Evolutionary conservation across 2,888 invertebrate species (phyloP).

Genomic region (Harmothoe impar): DNA sequence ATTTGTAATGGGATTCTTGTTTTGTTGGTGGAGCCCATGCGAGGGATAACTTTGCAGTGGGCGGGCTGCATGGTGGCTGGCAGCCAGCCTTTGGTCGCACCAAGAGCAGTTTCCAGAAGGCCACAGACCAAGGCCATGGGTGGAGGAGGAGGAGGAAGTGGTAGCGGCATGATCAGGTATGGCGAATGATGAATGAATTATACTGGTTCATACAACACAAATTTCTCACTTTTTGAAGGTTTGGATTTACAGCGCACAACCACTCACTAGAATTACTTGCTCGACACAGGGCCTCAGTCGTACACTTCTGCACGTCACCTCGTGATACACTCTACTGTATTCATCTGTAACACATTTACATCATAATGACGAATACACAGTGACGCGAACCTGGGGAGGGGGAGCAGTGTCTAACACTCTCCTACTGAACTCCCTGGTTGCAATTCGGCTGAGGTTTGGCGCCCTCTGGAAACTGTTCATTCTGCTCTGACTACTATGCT

Average conservation of each 20-base stretch:
- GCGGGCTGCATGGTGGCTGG: too few species aligned
- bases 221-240: neutral
- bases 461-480: constrained; percentile 34
- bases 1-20: neutral
- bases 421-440: too few species aligned
- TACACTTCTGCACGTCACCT: too few species aligned
- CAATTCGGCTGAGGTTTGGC: neutral
- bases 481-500: neutral
- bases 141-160: neutral
- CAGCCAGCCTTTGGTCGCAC: neutral
- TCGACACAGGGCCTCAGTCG: too few species aligned
- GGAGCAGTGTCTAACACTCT: too few species aligned
- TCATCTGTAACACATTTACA: too few species aligned
- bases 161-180: neutral
- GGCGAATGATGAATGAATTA: neutral
- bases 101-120: constrained; percentile 11
- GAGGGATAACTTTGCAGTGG: neutral
- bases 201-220: neutral
- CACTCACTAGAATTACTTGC: neutral
- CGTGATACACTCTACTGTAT: too few species aligned
- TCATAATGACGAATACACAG: too few species aligned
- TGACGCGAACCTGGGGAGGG: too few species aligned
- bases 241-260: neutral
- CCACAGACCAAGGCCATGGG: neutral
- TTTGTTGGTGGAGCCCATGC: neutral